Evolutionary conservation across 1,140 invertebrate genomes (phyloP), one percentile per base, ranked within the genome.

Genomic region (Rhynchophorus ferrugineus): DNA sequence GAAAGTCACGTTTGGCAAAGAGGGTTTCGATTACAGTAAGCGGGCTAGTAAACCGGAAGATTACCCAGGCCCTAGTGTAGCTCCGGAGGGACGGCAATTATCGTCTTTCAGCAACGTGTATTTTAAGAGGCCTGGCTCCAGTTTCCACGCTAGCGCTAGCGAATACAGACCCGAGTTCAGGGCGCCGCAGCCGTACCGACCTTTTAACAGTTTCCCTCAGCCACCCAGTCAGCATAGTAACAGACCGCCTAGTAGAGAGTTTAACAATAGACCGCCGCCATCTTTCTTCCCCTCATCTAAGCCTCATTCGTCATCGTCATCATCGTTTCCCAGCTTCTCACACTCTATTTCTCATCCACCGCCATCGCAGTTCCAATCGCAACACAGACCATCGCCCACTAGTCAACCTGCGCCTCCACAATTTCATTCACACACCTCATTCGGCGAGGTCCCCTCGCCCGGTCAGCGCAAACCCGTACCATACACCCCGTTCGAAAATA

Each of bases 1-100:
- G 8, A 82, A 83, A 59, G 79, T 87, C 3, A 85, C 84, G 19
- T 87, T 89, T 57, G 84, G 83, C 7, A 80, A 78, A 34, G 79
- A 83, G 57, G 67, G 73, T 41, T 73, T 79, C 41, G 70, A 74
- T 54, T 73, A 75, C 46, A 67, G 75, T 3, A 76, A 75, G 34
- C 67, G 75, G 56, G 74, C 76, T 34, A 69, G 75, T 35, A 64
- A 64, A 56, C 53, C 60, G 9, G 59, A 64, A 33, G 63, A 64
- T 38, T 58, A 56, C 18, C 49, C 53, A 21, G 51, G 50, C 17
- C 44, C 49, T 42, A 29, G 19, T 8, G 35, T 74, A 66, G 70
- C 73, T 60, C 78, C 79, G 9, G 60, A 65, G 55, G 61, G 58
- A 39, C 47, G 60, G 44, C 69, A 74, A 53, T 37, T 75, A 41